Base-by-base conservation (phyloP, 2,888 invertebrate genomes). In the Torymus aiolomorphi region DNA sequence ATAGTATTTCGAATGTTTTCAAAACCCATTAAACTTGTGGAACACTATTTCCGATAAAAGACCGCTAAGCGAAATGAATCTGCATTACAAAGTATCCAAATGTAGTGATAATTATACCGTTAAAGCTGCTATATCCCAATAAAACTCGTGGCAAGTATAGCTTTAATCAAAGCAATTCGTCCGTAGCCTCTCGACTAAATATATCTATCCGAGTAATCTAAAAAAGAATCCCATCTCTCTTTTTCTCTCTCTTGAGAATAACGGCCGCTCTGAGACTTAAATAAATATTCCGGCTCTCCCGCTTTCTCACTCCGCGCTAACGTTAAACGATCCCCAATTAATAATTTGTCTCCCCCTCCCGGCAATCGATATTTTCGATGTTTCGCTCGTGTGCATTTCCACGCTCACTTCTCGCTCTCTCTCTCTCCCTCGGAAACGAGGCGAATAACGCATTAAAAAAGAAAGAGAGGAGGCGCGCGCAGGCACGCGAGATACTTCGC, bases 291-390 rank as follows among this genome's bases (percentile, higher is more conserved):
- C 51, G 13, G 24, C 52, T 20, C 14, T 31, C 62, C 51, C 52
- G 20, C 62, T 18, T 42, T 42, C 42, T 42, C 42, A 42, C 42
- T 42, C 42, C 5, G 5, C 42, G 54, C 1, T 20, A 16, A 42
- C 56, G n/a, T 56, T 70, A 78, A 74, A 75, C 49, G 75, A 67
- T 54, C 42, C 42, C 67, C 59, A 59, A 74, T 80, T 72, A 76
- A 80, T 80, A 80, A 80, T 80, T 76, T 65, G 76, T 76, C 72
- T n/a, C 42, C 13, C n/a, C 42, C 13, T 12, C 49, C 42, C 0
- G 65, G 16, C 31, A 63, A 72, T 76, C 72, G 63, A 72, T 80
- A 67, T 42, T 76, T 42, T 72, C 49, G 71, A 80, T 72, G 72
- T 66, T 20, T 4, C 24, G 51, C 24, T 3, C 20, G 54, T 11